Conservation (phyloP, 2,888 invertebrate genomes). For the Drosophila emarginata region DNA sequence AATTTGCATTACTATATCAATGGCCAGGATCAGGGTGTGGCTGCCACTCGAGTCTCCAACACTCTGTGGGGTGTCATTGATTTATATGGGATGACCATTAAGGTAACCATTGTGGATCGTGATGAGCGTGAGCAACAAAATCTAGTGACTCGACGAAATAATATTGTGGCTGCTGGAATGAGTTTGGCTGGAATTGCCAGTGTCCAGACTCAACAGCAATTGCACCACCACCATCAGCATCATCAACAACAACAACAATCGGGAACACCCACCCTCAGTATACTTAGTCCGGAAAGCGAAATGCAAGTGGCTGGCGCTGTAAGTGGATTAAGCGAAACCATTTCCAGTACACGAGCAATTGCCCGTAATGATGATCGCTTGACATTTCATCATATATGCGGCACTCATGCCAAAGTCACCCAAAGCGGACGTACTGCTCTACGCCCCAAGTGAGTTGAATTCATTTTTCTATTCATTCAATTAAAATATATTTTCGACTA, state of each 20-base stretch:
- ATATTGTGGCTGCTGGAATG: slow-evolving; percentile 81
- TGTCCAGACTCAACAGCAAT: slow-evolving; percentile 24
- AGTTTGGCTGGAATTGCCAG: slow-evolving; percentile 33
- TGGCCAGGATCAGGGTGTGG: slow-evolving; percentile 95
- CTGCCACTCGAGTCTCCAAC: slow-evolving; percentile 90
- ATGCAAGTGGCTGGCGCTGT: slow-evolving; percentile 76
- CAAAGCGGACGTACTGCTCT: slow-evolving; percentile 95
- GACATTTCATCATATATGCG: slow-evolving; percentile 95
- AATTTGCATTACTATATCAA: slow-evolving; percentile 96
- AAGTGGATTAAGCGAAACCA: slow-evolving; percentile 66
- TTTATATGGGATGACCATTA: slow-evolving; percentile 96
- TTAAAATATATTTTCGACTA: no score
- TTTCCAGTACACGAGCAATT: slow-evolving; percentile 61
- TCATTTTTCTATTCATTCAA: slow-evolving; percentile 36
- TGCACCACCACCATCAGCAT: slow-evolving; percentile 32
- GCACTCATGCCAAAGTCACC: slow-evolving; percentile 95
- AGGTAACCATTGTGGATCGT: slow-evolving; percentile 93
- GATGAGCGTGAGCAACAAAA: slow-evolving; percentile 91
- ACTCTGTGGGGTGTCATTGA: slow-evolving; percentile 97
- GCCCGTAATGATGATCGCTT: slow-evolving; percentile 86
- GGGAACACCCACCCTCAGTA: slow-evolving; percentile 79
- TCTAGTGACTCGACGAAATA: slow-evolving; percentile 87
- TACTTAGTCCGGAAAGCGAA: slow-evolving; percentile 81
- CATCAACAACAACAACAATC: slow-evolving; percentile 45
- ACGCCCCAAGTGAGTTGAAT: slow-evolving; percentile 90